phyloP scores from a whole-genome alignment of 2,888 invertebrate species.

The Empis stercorea region DNA sequence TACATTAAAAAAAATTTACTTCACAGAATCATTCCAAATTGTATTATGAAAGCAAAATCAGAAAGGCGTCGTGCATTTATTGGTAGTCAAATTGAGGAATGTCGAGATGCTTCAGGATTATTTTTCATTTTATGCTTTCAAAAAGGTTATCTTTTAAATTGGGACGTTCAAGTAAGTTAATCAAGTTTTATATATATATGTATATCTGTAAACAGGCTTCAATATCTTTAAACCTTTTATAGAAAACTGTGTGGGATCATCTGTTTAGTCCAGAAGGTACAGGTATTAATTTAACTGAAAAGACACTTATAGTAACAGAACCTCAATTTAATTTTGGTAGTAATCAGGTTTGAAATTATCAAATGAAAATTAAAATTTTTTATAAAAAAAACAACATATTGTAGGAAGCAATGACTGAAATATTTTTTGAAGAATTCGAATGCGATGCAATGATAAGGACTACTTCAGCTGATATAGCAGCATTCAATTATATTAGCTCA shows the following conservation, averaged over 20 bases:
- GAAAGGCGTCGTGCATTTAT: slow-evolving; percentile 88
- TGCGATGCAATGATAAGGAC: slow-evolving; percentile 68
- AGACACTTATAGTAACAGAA: slow-evolving; percentile 79
- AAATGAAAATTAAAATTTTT: slow-evolving; percentile 22
- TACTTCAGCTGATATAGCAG: slow-evolving; percentile 69
- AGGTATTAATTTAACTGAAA: slow-evolving; percentile 62
- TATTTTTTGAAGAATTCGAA: slow-evolving; percentile 96
- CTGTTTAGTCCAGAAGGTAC: slow-evolving; percentile 78
- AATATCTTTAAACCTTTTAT: slow-evolving; percentile 9
- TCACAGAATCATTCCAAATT: slow-evolving; percentile 69
- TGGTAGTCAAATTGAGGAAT: slow-evolving; percentile 90
- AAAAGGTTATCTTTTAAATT: slow-evolving; percentile 88
- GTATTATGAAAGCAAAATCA: slow-evolving; percentile 95
- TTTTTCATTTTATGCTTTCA: slow-evolving; percentile 91
- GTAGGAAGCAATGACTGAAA: slow-evolving; percentile 87
- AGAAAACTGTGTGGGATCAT: slow-evolving; percentile 94
- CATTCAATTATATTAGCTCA: slow-evolving; percentile 44
- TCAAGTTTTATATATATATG: background rate
- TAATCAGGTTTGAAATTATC: slow-evolving; percentile 59
- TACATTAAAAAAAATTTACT: slow-evolving; percentile 1
- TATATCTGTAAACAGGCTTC: background rate
- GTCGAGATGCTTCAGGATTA: slow-evolving; percentile 87
- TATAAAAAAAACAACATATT: background rate
- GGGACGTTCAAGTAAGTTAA: slow-evolving; percentile 58
- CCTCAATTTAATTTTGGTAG: slow-evolving; percentile 87